Evolutionary conservation across 2,797 vertebrate species (phyloP), one percentile per base, ranked within the genome.

Genomic region (Centropyge bicolor): DNA sequence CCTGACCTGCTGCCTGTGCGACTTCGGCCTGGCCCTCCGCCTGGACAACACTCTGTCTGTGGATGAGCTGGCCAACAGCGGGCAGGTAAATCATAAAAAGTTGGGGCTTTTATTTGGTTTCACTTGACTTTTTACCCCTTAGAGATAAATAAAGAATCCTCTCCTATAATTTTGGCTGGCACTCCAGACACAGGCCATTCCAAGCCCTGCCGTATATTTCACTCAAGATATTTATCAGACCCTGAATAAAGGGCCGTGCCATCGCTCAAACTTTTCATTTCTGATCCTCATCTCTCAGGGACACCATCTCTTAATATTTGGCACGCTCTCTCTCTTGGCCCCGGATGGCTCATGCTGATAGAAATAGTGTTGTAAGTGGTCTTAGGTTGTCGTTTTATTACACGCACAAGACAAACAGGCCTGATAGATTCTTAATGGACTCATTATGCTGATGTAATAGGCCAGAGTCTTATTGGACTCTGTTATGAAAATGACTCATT

Each of bases 21-120:
- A 99, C 95, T 99, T 99, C 43, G 98, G 98, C 40, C 95, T 99
- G 0, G 98, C 97, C 0, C 92, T 99, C 40, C 95, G 97, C 48
- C 94, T 99, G 81, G 97, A 99, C 88, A 97, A 94, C 49, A 93
- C 95, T 1, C 93, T 99, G 22, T 97, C 97, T 49, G 97, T 98
- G 65, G 98, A 99, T n/a, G 98, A 99, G 86, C 92, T 99, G 80
- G 98, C 98, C 65, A 99, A 99, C 93, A 98, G 97, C 0, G 98
- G 98, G n/a, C 98, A 99, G 96, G 98, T 98, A 84, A 93, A 65
- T 52, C 55, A 56, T 43, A 41, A 6, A 41, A 6, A 56, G 64
- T 46, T n/a, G 0, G 8, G 14, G 1, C 5, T 6, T 59, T 76
- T 14, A 51, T 74, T 61, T 86, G n/a, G 19, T 56, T 70, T 78